Evolutionary conservation across 2,888 invertebrate species (phyloP), one percentile per base, ranked within the genome.

Genomic region (Pterostichus niger): DNA sequence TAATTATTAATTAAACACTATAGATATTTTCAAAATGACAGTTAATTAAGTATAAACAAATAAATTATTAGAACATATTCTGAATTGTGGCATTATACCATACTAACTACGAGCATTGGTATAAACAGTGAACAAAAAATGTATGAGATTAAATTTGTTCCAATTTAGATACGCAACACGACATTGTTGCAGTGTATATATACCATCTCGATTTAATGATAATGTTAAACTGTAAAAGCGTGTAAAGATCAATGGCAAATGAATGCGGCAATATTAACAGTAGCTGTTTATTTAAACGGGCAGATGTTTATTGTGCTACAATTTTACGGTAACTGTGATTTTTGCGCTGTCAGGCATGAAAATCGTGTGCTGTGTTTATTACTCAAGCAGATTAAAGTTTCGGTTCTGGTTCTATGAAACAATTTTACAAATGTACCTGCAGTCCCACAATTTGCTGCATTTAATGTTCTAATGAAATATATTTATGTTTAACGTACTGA

Each of bases 271-370:
- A 15, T 75, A 24, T 33, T 40, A 75, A 75, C 75, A 49, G 10
- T 31, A 31, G 52, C 13, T 49, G 75, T 75, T 75, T 75, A 52
- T 75, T 52, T 49, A 52, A 49, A 52, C 75, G 15, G 17, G 75
- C 75, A 15, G 44, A 52, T 75, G 24, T 75, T 73, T 33, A 75
- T 33, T 52, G 40, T 75, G n/a, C 33, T 10, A 6, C 9, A 31
- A 52, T 52, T 75, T 75, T 75, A 75, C 75, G 52, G 52, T 33
- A 52, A 75, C 52, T 75, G 75, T 75, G 40, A 52, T 75, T 75
- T 75, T 33, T 75, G 52, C 10, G 13, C 49, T 6, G 7, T 52
- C 33, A 75, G 15, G n/a, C 75, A 33, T 75, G 52, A 75, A 75
- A 17, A 52, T 24, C 52, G 68, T 15, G 56, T 49, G 64, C 35